Conservation (phyloP, 2,888 invertebrate species). For the Macaria notata region DNA sequence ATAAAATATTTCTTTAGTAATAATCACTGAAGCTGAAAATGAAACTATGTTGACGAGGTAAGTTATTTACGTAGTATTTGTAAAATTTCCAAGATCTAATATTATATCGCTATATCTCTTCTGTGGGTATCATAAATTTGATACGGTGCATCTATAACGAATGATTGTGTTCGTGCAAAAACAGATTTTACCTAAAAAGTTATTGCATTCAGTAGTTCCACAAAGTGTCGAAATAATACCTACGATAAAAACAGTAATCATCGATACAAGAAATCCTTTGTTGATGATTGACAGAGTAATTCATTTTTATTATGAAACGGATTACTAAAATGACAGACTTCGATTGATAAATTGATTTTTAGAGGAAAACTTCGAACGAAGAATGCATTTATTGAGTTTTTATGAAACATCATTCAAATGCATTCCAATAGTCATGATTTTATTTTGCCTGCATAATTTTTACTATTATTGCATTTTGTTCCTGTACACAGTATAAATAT, state of each 20-base stretch:
- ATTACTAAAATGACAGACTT: slow-evolving; percentile 20
- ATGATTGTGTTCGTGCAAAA: neutral
- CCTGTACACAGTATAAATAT: no score
- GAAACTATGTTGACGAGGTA: no score
- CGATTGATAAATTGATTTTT: slow-evolving; percentile 27
- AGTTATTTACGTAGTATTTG: no score
- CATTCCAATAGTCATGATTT: neutral
- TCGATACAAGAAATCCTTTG: slow-evolving; percentile 23
- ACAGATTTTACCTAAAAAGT: slow-evolving; percentile 11
- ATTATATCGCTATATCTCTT: no score
- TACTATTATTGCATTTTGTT: no score
- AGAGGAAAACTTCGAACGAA: slow-evolving; percentile 17
- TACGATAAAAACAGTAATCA: slow-evolving; percentile 22
- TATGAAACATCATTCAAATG: slow-evolving; percentile 5
- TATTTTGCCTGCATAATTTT: no score
- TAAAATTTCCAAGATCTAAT: no score
- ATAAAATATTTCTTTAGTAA: no score
- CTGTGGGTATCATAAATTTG: no score
- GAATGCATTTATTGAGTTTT: slow-evolving; percentile 9
- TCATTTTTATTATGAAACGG: slow-evolving; percentile 24
- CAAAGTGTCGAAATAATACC: slow-evolving; percentile 17
- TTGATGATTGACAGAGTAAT: slow-evolving; percentile 33
- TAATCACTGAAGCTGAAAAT: no score
- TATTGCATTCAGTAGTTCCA: slow-evolving; percentile 24
- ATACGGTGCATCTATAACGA: no score